These are phyloP conservation scores for Caenorhabditis becei DNA, from an alignment of 2,888 invertebrate species.

Conservation along the genomic window DNA sequence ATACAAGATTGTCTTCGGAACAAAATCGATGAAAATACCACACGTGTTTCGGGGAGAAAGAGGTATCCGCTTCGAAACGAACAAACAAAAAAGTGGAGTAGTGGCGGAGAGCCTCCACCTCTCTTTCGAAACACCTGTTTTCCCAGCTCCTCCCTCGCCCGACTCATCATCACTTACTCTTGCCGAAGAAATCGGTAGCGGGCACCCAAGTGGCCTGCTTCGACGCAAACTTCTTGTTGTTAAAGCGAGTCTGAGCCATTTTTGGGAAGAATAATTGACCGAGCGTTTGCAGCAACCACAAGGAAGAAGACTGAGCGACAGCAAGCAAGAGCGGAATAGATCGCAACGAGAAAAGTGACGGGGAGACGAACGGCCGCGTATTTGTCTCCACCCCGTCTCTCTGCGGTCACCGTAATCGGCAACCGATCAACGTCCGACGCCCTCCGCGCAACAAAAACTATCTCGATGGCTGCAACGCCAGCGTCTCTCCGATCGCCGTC, in stretches of 20 bases:
- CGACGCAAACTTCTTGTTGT: slow-evolving; percentile 51
- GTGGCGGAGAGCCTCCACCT: slow-evolving; percentile 20
- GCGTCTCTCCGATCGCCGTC: slow-evolving; percentile 19
- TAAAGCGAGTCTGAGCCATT: slow-evolving; percentile 73
- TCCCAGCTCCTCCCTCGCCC: slow-evolving; percentile 23
- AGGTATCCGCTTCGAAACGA: slow-evolving; percentile 37
- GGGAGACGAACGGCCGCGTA: slow-evolving; percentile 55
- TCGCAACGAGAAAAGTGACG: slow-evolving; percentile 51
- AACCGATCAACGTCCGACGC: slow-evolving; percentile 50
- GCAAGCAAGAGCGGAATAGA: slow-evolving; percentile 42
- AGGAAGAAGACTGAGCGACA: slow-evolving; percentile 14
- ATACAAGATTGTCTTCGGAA: background rate
- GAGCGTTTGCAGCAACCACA: background rate
- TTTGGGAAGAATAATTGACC: background rate
- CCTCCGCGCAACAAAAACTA: slow-evolving; percentile 58
- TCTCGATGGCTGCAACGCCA: slow-evolving; percentile 23
- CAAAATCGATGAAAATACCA: slow-evolving; percentile 24
- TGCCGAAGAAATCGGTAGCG: slow-evolving; percentile 78
- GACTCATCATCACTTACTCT: slow-evolving; percentile 66
- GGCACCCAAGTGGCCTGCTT: slow-evolving; percentile 71
- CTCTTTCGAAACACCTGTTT: slow-evolving; percentile 44
- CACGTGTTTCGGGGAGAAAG: slow-evolving; percentile 38
- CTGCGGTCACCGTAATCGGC: slow-evolving; percentile 60
- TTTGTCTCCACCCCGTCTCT: slow-evolving; percentile 54
- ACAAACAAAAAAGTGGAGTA: slow-evolving; percentile 50